Base-by-base conservation (phyloP, 1,140 invertebrate genomes). In the Lasioglossum baleicum region DNA sequence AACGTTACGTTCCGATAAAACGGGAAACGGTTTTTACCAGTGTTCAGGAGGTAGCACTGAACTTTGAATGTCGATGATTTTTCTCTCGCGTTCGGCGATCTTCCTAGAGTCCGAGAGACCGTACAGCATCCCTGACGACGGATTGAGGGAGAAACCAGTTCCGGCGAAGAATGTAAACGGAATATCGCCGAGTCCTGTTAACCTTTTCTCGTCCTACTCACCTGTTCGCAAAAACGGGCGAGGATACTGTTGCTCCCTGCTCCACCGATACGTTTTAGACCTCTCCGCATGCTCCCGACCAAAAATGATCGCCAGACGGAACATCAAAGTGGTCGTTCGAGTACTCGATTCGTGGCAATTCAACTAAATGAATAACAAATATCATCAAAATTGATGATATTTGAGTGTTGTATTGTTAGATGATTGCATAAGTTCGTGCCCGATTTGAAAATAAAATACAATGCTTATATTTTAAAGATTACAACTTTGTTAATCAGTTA, bases 141-240 rank as follows among this genome's bases (percentile, higher is more conserved):
- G 35, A 75, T 82, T 77, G 83, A 83, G 61, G 85, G 85, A 79
- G 87, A 91, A 92, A 92, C 90, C 90, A 88, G 90, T 91, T 91
- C 78, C 75, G 75, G n/a, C 77, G 83, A 86, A 90, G 89, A 90
- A 91, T 89, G 86, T 86, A 90, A 90, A 90, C 88, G 90, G 86
- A 90, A 91, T 90, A 90, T 87, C 66, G 70, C 58, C 82, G 84
- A 88, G 89, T 90, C 89, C 90, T 88, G 89, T 91, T 91, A 90
- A 89, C 90, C 88, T 91, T 90, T 90, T 75, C 86, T 88, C 88
- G 84, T 87, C 76, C 87, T 88, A 72, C 74, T 77, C 76, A 77
- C 75, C 75, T 68, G 76, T 78, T 79, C 80, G 80, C 81, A 71
- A 84, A 82, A 85, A 80, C 83, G 31, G 73, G 77, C 76, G 61